Conservation (phyloP, 2,113 vertebrate genomes). For the Anas platyrhynchos region DNA sequence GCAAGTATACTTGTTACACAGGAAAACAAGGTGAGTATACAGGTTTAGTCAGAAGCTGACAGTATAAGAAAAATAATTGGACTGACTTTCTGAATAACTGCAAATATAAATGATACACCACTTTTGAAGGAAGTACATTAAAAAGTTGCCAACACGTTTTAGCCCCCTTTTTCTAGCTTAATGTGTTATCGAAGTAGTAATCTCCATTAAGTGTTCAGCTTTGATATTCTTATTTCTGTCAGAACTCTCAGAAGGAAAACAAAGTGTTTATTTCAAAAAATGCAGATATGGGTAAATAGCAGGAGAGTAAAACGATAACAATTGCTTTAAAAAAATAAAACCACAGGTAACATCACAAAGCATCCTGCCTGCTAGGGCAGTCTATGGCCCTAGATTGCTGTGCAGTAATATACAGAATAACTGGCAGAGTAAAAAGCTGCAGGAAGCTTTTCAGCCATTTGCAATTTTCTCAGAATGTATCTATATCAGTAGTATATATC, state of each 20-base stretch:
- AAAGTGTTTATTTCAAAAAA: not conserved
- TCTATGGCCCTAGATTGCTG: not conserved
- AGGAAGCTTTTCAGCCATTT: not conserved
- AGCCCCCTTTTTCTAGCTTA: not conserved
- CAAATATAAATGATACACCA: not conserved
- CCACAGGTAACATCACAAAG: not conserved
- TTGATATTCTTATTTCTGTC: not conserved
- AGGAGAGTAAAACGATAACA: not conserved
- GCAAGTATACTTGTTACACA: constrained; percentile 93
- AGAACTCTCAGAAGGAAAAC: not conserved
- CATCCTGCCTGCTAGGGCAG: not conserved
- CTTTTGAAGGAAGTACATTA: not conserved
- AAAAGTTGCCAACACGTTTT: not conserved
- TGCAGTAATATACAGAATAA: not conserved
- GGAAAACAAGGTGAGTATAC: constrained; percentile 90
- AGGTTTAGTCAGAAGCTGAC: not conserved
- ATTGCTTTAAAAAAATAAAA: not conserved
- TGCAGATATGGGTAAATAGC: not conserved
- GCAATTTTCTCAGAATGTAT: not conserved
- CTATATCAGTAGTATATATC: not conserved
- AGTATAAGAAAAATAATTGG: not conserved
- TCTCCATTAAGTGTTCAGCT: not conserved
- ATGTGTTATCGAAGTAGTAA: not conserved
- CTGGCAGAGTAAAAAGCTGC: not conserved
- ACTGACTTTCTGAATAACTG: not conserved